Percentiles rank a stretch among this genome's conserved stretches.
These are phyloP conservation scores for Brachionus koreanus DNA, from an alignment of 1,140 invertebrate species.

Conservation along the genomic window DNA sequence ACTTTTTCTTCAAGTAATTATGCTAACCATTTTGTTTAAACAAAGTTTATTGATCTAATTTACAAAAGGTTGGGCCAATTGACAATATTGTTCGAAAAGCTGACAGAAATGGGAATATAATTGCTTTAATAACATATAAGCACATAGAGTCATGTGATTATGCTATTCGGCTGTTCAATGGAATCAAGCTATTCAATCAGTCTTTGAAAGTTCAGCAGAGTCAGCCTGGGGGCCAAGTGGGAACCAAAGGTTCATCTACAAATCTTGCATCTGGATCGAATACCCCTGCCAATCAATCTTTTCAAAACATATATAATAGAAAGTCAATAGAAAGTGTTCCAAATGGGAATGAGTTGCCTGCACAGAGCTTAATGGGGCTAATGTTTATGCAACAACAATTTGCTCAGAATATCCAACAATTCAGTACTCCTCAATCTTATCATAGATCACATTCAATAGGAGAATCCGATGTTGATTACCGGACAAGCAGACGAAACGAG, in stretches of 20 bases:
- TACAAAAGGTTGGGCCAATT: background rate
- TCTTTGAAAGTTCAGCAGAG: slow-evolving; percentile 31
- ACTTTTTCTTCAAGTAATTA: slow-evolving; percentile 23
- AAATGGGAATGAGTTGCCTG: background rate
- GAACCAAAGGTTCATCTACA: background rate
- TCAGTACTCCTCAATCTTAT: background rate
- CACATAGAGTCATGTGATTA: slow-evolving; percentile 38
- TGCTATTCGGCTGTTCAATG: slow-evolving; percentile 29
- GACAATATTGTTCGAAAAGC: slow-evolving; percentile 34
- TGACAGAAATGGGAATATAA: slow-evolving; percentile 35
- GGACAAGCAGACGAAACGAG: background rate
- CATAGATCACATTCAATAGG: background rate
- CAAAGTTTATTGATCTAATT: background rate
- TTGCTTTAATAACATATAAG: slow-evolving; percentile 27
- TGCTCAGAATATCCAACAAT: background rate
- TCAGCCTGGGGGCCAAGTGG: background rate
- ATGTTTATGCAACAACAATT: background rate
- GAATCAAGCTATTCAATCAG: slow-evolving; percentile 27
- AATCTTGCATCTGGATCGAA: background rate
- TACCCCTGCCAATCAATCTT: background rate
- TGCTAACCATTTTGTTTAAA: background rate
- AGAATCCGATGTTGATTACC: background rate
- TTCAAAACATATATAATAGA: background rate
- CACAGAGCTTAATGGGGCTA: background rate
- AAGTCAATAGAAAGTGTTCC: background rate